These are phyloP conservation scores for Morpho achilles DNA, from an alignment of 2,888 invertebrate species.

Conservation along the genomic window DNA sequence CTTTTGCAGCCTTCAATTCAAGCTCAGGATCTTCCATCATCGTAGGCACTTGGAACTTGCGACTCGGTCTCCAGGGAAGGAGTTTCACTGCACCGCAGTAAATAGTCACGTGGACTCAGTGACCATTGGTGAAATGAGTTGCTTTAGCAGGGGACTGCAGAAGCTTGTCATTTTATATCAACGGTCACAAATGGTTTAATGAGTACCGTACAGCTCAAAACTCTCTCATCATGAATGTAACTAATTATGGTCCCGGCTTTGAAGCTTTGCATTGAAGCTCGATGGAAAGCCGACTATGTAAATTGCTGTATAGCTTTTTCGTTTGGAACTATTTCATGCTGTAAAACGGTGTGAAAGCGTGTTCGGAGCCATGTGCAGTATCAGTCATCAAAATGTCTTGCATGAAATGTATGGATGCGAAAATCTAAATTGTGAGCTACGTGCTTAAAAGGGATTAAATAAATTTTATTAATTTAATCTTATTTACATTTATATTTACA, in stretches of 20 bases:
- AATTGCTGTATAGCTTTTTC: constrained; percentile 36
- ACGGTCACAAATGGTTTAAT: constrained; percentile 42
- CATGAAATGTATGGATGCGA: constrained; percentile 23
- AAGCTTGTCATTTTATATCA: constrained; percentile 43
- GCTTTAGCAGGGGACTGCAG: constrained; percentile 28
- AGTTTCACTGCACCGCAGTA: constrained; percentile 79
- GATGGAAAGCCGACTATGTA: constrained; percentile 18
- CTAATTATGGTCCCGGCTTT: constrained; percentile 42
- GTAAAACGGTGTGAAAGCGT: constrained; percentile 51
- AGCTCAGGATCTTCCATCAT: constrained; percentile 78
- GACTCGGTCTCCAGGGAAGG: constrained; percentile 83
- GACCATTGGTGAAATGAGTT: constrained; percentile 50
- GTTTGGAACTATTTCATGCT: constrained; percentile 58
- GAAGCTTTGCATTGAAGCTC: constrained; percentile 33
- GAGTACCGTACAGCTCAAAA: constrained; percentile 40
- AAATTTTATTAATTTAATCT: not conserved
- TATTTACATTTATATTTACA: constrained; percentile 10
- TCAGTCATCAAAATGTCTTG: constrained; percentile 26
- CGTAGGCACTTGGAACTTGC: constrained; percentile 82
- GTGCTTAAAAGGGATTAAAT: too few species aligned
- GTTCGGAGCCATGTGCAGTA: constrained; percentile 29
- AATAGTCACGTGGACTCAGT: constrained; percentile 41
- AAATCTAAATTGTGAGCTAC: not conserved
- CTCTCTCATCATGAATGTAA: constrained; percentile 48
- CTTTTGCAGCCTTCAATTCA: constrained; percentile 81